Evolutionary conservation across 2,888 invertebrate genomes (phyloP).

Genomic region (Chorisops tibialis): DNA sequence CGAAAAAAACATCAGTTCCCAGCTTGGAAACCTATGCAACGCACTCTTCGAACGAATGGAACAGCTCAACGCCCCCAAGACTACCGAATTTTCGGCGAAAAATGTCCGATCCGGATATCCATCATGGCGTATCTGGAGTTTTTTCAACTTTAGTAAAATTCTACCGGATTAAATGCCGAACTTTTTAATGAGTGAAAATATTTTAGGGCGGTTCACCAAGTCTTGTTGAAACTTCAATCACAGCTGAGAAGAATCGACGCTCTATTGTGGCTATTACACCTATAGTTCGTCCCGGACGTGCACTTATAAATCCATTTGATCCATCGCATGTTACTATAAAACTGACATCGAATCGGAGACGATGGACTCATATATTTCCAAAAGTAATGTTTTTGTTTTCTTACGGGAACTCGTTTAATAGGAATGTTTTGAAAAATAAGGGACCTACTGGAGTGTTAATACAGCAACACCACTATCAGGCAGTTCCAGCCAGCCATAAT

Average conservation of each 20-base stretch:
- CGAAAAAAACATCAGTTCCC: slow-evolving; percentile 74
- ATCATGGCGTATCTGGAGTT: slow-evolving; percentile 65
- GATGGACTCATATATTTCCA: slow-evolving; percentile 99
- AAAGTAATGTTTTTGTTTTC: slow-evolving; percentile 53
- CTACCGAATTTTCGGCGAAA: slow-evolving; percentile 63
- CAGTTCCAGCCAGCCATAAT: slow-evolving; percentile 63
- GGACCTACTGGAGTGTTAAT: slow-evolving; percentile 87
- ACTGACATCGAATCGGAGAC: slow-evolving; percentile 86
- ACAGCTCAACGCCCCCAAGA: slow-evolving; percentile 56
- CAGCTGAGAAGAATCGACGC: slow-evolving; percentile 47
- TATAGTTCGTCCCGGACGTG: slow-evolving; percentile 70
- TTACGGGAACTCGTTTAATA: slow-evolving; percentile 3
- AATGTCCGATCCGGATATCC: slow-evolving; percentile 86
- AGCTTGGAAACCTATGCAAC: slow-evolving; percentile 59
- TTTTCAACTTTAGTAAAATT: slow-evolving; percentile 49
- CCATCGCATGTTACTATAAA: slow-evolving; percentile 96
- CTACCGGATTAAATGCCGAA: slow-evolving; percentile 14
- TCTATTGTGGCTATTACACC: slow-evolving; percentile 54
- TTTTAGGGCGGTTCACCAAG: slow-evolving; percentile 44
- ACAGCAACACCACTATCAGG: slow-evolving; percentile 91
- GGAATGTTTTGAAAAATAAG: slow-evolving; percentile 40
- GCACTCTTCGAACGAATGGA: slow-evolving; percentile 49
- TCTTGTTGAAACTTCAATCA: slow-evolving; percentile 48
- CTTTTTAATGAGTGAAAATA: background rate
- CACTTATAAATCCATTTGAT: slow-evolving; percentile 96